Evolutionary conservation across 2,888 invertebrate species (phyloP).

Genomic region (Caenorhabditis sp.): DNA sequence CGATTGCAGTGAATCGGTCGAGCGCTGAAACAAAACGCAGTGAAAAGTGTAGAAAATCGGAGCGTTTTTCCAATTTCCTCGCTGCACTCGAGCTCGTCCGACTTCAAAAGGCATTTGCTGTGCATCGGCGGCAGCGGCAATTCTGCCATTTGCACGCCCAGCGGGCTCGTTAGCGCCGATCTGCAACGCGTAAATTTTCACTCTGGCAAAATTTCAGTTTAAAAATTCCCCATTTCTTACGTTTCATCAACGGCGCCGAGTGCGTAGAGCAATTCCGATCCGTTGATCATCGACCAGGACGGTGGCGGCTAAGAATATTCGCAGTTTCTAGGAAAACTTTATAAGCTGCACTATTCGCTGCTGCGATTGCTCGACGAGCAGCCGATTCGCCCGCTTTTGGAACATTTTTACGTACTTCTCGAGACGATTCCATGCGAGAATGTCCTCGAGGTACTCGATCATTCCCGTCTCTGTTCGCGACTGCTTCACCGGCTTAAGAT

Average conservation of each 20-base stretch:
- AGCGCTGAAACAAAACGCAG: constrained; percentile 9
- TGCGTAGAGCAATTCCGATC: constrained; percentile 90
- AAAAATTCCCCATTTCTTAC: too few species aligned
- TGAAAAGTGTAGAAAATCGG: too few species aligned
- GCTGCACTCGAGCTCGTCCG: constrained; percentile 89
- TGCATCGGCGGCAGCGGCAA: constrained; percentile 90
- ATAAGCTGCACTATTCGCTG: constrained; percentile 79
- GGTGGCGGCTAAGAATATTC: too few species aligned
- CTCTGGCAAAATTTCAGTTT: too few species aligned
- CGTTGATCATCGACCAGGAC: constrained; percentile 88
- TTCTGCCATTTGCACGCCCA: constrained; percentile 91
- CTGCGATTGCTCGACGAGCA: constrained; percentile 86
- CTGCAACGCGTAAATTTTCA: too few species aligned
- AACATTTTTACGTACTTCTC: constrained; percentile 84
- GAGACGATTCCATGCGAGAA: constrained; percentile 86
- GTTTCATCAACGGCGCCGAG: constrained; percentile 86
- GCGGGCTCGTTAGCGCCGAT: constrained; percentile 86
- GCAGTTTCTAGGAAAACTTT: too few species aligned
- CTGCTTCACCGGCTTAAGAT: constrained; percentile 94
- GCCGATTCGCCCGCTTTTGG: constrained; percentile 85
- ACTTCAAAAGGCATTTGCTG: constrained; percentile 87
- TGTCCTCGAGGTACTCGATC: constrained; percentile 97
- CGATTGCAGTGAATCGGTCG: constrained; percentile 16
- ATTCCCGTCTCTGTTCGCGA: constrained; percentile 97
- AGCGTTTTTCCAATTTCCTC: constrained; percentile 86